Base-by-base conservation (phyloP, 2,888 invertebrate genomes). In the Diaperis boleti region DNA sequence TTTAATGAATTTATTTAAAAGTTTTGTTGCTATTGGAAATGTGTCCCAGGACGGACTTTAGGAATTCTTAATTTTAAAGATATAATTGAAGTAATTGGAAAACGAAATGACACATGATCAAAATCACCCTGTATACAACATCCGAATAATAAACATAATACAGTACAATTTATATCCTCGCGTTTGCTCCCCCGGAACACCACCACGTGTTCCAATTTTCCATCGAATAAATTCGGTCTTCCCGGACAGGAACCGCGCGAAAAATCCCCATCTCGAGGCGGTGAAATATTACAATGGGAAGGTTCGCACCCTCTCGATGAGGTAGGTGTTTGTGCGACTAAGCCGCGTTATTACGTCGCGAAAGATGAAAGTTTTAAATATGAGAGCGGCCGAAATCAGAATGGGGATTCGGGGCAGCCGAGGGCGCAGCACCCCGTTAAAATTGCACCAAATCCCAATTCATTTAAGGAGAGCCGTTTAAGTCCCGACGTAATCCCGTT, bases 371-470 rank as follows among this genome's bases (percentile, higher is more conserved):
- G 35, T 33, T 49, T 49, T 49, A 49, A 49, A 49, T 49, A 49
- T 49, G 18, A 15, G 49, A 3, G 18, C 18, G 11, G 18, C 49
- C 18, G 31, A 20, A 17, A 33, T 47, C 13, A 33, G 26, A 26
- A 26, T 26, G 26, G 26, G 26, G 26, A 8, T 26, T 33, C 13
- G 11, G 3, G 33, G 11, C n/a, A 33, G 11, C 33, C 33, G 33
- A 11, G 11, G 33, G 33, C 6, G n/a, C 59, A 59, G 44, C 47
- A 44, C 37, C 47, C 62, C 62, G 66, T 69, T 65, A 68, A 69
- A 68, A 67, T 68, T 66, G 68, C 64, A 69, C 68, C 62, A 69
- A 68, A 69, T 61, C 66, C 62, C 69, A 68, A 69, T 69, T 69
- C 67, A 69, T 69, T 69, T 66, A 66, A 67, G 66, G 66, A 69